Conservation (phyloP, 2,888 invertebrate genomes). For the Galerucella pusilla region DNA sequence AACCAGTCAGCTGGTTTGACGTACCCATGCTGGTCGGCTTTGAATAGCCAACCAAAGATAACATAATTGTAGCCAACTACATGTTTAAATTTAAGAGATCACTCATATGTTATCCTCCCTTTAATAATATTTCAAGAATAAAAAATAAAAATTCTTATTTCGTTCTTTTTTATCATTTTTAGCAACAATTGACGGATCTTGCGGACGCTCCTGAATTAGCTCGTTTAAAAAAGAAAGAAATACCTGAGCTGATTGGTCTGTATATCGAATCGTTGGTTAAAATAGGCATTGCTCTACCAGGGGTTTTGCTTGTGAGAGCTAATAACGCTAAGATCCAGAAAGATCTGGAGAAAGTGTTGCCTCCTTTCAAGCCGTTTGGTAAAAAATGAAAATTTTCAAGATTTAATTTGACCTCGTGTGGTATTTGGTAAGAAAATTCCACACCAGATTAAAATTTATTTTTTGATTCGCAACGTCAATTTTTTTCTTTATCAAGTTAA, state of each 20-base stretch:
- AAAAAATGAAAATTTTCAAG: no score
- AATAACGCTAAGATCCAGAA: not conserved
- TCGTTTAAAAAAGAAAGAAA: constrained; percentile 6
- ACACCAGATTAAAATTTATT: no score
- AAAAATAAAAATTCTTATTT: not conserved
- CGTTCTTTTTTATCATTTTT: constrained; percentile 2
- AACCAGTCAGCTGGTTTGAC: no score
- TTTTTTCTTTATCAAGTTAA: no score
- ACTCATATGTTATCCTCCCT: no score
- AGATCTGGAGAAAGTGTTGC: not conserved
- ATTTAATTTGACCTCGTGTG: no score
- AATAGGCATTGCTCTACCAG: not conserved
- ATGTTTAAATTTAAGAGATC: no score
- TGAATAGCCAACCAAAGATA: no score
- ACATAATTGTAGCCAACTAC: no score
- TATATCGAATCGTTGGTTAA: not conserved
- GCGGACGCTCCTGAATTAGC: not conserved
- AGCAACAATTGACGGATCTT: not conserved
- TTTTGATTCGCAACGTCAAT: no score
- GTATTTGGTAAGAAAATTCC: no score
- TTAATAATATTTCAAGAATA: not conserved
- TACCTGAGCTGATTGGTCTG: not conserved
- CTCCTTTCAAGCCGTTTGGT: not conserved
- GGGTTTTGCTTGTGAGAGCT: not conserved
- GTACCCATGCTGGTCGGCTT: no score